phyloP scores from a whole-genome alignment of 2,888 invertebrate species.

The Flexamia atlantica region DNA sequence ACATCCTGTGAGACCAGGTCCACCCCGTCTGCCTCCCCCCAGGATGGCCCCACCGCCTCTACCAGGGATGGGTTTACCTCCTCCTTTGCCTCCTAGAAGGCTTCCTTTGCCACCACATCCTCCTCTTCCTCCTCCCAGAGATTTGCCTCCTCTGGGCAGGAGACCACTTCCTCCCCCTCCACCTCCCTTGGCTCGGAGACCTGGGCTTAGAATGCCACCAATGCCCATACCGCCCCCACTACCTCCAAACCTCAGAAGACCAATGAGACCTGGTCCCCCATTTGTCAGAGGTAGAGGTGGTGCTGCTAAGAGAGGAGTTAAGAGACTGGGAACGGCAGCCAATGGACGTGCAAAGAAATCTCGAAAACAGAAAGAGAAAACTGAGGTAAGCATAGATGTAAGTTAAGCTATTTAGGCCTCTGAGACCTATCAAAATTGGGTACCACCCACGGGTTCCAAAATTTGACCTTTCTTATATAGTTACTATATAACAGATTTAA shows the following conservation, averaged over 20 bases:
- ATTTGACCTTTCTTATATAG: no score
- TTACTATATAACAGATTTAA: no score
- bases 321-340: constrained; percentile 44
- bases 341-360: constrained; percentile 33
- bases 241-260: constrained; percentile 65
- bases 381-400: constrained; percentile 43
- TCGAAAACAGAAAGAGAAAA: constrained; percentile 49
- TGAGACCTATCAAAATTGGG: no score
- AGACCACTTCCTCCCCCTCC: constrained; percentile 66
- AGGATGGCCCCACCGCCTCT: constrained; percentile 67
- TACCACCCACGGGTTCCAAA: no score
- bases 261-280: constrained; percentile 56
- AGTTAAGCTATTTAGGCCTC: no score
- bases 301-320: constrained; percentile 19
- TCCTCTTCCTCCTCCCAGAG: constrained; percentile 53
- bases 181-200: constrained; percentile 66
- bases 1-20: constrained; percentile 62
- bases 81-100: constrained; percentile 67
- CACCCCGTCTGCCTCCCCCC: constrained; percentile 70
- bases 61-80: constrained; percentile 64
- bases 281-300: constrained; percentile 57
- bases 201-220: constrained; percentile 63
- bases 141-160: constrained; percentile 58
- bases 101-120: constrained; percentile 71
- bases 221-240: constrained; percentile 66